Base-by-base conservation (phyloP, 2,888 invertebrate genomes). In the Agrotis segetum region DNA sequence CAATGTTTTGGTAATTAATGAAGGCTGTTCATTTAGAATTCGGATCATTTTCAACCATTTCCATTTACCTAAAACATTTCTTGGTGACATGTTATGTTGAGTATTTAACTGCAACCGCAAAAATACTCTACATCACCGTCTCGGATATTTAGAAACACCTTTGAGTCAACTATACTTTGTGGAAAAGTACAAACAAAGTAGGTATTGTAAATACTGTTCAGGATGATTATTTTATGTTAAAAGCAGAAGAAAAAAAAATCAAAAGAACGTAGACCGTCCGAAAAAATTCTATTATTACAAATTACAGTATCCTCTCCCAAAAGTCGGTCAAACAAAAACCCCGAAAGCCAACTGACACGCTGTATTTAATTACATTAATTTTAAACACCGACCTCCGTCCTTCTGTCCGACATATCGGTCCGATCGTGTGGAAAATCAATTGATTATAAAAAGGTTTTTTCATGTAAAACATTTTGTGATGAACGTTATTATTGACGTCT, bases 341-440 rank as follows among this genome's bases (percentile, higher is more conserved):
- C 67, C 73, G 67, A 62, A 69, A 73, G 56, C 81, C 82, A 69
- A 81, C 88, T 88, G 89, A 88, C 88, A 85, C 85, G 85, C 82
- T 88, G 84, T 87, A 89, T 89, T 89, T 89, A 89, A 89, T 89
- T 88, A 87, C 85, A 88, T 74, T 83, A 87, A 89, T 81, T 87
- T 85, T 80, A 79, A 85, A 74, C 85, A 82, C 78, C 87, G 85
- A 88, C 89, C 89, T 85, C 86, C 75, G 77, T 87, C 77, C 68
- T 79, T 86, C 80, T 82, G 88, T 84, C 85, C 84, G 89, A 88
- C 88, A 88, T 83, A 86, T 85, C 83, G 83, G 84, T 65, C 80
- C 81, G 85, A 85, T 87, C 86, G 83, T 82, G 84, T 66, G 90
- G 88, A 89, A 89, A 89, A 89, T 89, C 84, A 88, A 86, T 86